A percentile compares a stretch with the other conserved stretches of the same genome.
Conservation (phyloP, 1,140 invertebrate genomes). For the Gryllus bimaculatus region DNA sequence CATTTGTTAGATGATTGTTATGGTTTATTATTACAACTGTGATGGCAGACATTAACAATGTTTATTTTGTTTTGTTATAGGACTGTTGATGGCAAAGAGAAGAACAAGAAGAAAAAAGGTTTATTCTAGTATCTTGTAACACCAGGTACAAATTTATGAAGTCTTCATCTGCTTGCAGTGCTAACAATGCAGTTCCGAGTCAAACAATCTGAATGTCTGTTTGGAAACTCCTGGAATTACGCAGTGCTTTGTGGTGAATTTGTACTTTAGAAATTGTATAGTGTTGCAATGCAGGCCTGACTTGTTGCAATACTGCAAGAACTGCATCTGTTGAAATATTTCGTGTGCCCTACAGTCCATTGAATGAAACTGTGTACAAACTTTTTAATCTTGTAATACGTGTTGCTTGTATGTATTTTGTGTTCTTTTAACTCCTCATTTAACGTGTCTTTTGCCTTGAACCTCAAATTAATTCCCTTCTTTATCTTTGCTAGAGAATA, state of each 20-base stretch:
- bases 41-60: too few species aligned
- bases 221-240: not conserved
- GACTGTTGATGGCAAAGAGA: slow-evolving; percentile 3
- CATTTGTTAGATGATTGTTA: too few species aligned
- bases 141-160: not conserved
- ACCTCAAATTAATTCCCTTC: too few species aligned
- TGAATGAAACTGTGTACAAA: slow-evolving; percentile 5
- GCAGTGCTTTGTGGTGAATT: not conserved
- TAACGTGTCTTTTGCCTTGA: too few species aligned
- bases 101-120: not conserved
- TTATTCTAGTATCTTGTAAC: slow-evolving; percentile 1
- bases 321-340: not conserved
- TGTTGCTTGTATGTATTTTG: too few species aligned
- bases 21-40: too few species aligned
- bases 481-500: too few species aligned
- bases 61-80: not conserved
- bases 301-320: not conserved
- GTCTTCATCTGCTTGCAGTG: not conserved
- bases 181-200: not conserved
- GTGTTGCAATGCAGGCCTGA: not conserved
- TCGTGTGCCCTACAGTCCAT: not conserved
- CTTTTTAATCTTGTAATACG: not conserved
- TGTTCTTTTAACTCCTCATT: too few species aligned
- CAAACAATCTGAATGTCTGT: not conserved
- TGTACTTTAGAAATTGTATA: not conserved